Evolutionary conservation across 1,140 invertebrate species (phyloP), one percentile per base, ranked within the genome.

Genomic region (Geopemphigus sp.): DNA sequence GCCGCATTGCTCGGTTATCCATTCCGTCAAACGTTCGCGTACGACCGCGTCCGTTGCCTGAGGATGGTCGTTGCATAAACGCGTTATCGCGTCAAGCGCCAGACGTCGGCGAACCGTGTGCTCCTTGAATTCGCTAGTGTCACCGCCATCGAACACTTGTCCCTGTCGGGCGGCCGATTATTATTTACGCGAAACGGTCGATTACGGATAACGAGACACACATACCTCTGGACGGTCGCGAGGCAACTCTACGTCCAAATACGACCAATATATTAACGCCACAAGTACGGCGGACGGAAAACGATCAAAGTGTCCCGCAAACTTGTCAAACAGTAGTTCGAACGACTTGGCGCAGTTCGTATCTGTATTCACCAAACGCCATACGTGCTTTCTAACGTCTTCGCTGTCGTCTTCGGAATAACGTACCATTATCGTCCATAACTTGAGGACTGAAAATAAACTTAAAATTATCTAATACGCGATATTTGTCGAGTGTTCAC

Each of bases 401-500:
- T 78, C 57, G 61, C 57, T 78, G 8, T 78, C 26, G 15, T 78
- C 74, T 78, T 78, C 74, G 29, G 74, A 61, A 78, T 61, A 78
- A 26, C 45, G 39, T 63, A 78, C 24, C 6, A 78, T 61, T 45
- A 78, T 29, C 26, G 59, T 78, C 74, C 74, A 78, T 47, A 78
- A 10, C 3, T 50, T 78, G 10, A 78, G 57, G 19, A 78, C 74
- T 78, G 47, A 1, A 17, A 68, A 54, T 10, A 72, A 53, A 17
- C 47, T 39, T 39, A 39, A 4, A 39, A 39, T 4, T 39, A 39
- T 39, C 3, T 39, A 39, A 39, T 39, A 3, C 32, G 32, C 32
- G 32, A 39, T 39, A 39, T 39, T 4, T 39, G 8, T 4, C 8
- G 8, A 39, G 3, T 4, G 8, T 39, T 8, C 32, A 39, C 32